Conservation (phyloP, 2,113 vertebrate genomes). For the Alexandromys fortis region DNA sequence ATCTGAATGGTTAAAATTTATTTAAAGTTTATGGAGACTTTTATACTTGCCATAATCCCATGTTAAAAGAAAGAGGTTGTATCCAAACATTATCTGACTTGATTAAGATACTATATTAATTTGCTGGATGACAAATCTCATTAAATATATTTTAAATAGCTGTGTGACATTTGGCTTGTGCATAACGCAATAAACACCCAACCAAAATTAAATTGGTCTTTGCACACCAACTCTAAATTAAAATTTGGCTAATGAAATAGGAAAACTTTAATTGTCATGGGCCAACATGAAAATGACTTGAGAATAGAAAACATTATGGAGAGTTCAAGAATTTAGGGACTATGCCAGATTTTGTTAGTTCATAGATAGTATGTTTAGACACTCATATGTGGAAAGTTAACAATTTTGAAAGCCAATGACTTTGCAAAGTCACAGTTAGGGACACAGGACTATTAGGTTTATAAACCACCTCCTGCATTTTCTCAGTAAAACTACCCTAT, state of each 20-base stretch:
- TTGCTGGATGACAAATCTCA: constrained; percentile 72
- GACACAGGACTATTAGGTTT: neutral
- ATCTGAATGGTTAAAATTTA: neutral
- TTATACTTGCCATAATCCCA: constrained; percentile 15
- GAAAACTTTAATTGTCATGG: constrained; percentile 56
- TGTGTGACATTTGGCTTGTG: constrained; percentile 72
- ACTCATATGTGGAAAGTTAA: neutral
- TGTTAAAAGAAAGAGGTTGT: constrained; percentile 17
- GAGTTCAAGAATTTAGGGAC: neutral
- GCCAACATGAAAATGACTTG: constrained; percentile 33
- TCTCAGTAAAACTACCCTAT: neutral
- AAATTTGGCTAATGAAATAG: constrained; percentile 49
- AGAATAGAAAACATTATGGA: neutral
- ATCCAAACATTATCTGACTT: constrained; percentile 62
- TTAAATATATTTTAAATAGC: constrained; percentile 70
- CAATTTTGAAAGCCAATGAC: neutral
- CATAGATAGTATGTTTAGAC: neutral
- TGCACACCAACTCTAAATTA: constrained; percentile 70
- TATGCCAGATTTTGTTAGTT: neutral
- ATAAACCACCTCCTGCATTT: neutral
- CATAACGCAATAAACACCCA: constrained; percentile 69
- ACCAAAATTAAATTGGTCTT: constrained; percentile 74
- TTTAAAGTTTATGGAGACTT: constrained; percentile 20
- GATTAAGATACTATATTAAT: constrained; percentile 63
- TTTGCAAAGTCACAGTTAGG: neutral